Evolutionary conservation across 2,888 invertebrate species (phyloP).

Genomic region (Plagodis pulveraria): DNA sequence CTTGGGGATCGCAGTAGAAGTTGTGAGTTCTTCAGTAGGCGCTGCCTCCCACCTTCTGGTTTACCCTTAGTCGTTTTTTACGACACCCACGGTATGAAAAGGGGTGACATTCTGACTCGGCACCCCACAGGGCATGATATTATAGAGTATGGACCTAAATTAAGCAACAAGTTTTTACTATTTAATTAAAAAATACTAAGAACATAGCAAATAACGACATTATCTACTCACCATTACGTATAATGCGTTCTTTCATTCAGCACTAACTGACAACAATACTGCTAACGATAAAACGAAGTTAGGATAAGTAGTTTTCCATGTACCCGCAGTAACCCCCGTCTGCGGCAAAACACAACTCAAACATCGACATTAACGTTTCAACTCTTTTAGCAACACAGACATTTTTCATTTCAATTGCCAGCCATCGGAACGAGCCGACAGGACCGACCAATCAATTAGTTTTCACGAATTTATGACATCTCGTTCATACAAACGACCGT

Average conservation of each 20-base stretch:
- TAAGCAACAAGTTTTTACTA: no score
- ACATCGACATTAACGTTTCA: conserved; percentile 44
- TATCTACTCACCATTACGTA: conserved; percentile 47
- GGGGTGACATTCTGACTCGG: no score
- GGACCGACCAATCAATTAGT: conserved; percentile 59
- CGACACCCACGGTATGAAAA: no score
- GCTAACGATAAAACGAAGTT: conserved; percentile 77
- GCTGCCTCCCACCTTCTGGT: no score
- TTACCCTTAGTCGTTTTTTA: no score
- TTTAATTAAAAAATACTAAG: neutral
- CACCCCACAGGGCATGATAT: no score
- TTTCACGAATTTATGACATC: conserved; percentile 59
- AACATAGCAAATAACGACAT: conserved; percentile 19
- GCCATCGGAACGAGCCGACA: conserved; percentile 48
- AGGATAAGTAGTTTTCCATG: conserved; percentile 82
- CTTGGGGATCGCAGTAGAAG: no score
- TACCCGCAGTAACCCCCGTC: conserved; percentile 58
- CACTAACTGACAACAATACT: conserved; percentile 69
- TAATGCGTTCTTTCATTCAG: conserved; percentile 57
- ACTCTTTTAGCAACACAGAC: conserved; percentile 48
- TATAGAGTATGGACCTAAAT: no score
- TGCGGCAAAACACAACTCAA: conserved; percentile 51
- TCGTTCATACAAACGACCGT: conserved; percentile 57
- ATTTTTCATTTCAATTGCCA: conserved; percentile 52
- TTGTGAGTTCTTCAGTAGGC: no score